These are phyloP conservation scores for Characodon lateralis DNA, from an alignment of 2,797 vertebrate genomes.

Conservation along the genomic window DNA sequence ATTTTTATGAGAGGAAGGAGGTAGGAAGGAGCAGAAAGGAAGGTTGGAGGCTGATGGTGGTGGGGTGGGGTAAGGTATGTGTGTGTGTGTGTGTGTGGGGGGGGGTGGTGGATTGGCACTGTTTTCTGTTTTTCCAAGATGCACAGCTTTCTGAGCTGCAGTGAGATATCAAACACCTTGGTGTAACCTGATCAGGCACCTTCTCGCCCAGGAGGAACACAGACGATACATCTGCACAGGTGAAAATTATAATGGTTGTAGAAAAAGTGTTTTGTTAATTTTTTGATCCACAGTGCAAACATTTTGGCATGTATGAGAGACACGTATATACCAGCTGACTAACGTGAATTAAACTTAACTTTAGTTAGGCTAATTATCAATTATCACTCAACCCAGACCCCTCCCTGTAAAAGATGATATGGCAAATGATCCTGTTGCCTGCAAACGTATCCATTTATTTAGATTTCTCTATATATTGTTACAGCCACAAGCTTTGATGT, in stretches of 20 bases:
- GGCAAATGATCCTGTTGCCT: no score
- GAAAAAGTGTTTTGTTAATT: background rate
- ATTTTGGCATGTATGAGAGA: background rate
- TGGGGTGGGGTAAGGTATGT: constrained; percentile 9
- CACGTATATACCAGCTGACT: background rate
- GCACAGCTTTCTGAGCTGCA: constrained; percentile 26
- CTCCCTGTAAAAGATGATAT: no score
- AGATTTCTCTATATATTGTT: background rate
- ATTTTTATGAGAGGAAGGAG: constrained; percentile 61
- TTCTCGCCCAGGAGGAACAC: constrained; percentile 23
- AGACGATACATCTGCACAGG: constrained; percentile 3
- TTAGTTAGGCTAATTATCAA: background rate
- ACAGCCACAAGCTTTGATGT: background rate
- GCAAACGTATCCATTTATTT: no score
- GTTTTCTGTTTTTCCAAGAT: constrained; percentile 54
- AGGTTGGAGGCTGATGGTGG: constrained; percentile 39
- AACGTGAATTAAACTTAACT: background rate
- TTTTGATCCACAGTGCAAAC: background rate
- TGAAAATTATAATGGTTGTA: constrained; percentile 1
- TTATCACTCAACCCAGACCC: background rate
- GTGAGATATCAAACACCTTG: constrained; percentile 49
- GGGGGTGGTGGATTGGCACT: constrained; percentile 53
- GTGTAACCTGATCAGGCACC: constrained; percentile 62
- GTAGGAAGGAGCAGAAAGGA: constrained; percentile 53
- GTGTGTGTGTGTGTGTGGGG: no score